Percentiles rank a stretch among this genome's conserved stretches.
phyloP scores from a whole-genome alignment of 2,113 vertebrate genomes.

The Cavia porcellus region DNA sequence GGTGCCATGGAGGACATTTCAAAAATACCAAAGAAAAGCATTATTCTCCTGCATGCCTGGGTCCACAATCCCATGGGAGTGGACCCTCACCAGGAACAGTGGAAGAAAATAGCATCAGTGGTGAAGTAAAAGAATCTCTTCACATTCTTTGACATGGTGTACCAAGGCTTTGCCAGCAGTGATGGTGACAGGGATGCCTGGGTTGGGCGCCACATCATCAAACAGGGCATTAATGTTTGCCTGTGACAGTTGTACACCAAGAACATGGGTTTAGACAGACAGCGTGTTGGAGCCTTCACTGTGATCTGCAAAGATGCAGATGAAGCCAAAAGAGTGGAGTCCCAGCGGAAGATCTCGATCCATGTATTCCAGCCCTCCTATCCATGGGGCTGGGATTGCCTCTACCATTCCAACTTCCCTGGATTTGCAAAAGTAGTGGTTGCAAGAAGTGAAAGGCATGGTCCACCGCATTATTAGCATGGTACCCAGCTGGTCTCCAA shows the following conservation, averaged over 20 bases:
- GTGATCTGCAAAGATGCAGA: slow-evolving; percentile 94
- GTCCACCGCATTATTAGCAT: slow-evolving; percentile 97
- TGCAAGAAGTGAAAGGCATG: slow-evolving; percentile 96
- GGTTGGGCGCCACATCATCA: slow-evolving; percentile 97
- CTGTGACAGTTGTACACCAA: slow-evolving; percentile 98
- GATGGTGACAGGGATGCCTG: slow-evolving; percentile 96
- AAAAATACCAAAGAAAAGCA: slow-evolving; percentile 97
- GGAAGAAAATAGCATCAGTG: slow-evolving; percentile 93
- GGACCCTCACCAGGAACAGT: slow-evolving; percentile 96
- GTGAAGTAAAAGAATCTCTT: slow-evolving; percentile 98
- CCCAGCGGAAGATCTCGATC: slow-evolving; percentile 98
- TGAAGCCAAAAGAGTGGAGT: slow-evolving; percentile 97
- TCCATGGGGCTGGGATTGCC: slow-evolving; percentile 97
- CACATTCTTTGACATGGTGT: slow-evolving; percentile 98
- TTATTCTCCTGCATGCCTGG: slow-evolving; percentile 96
- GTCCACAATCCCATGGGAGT: slow-evolving; percentile 99
- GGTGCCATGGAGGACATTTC: slow-evolving; percentile 97
- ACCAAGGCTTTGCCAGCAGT: slow-evolving; percentile 98
- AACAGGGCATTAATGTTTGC: slow-evolving; percentile 95
- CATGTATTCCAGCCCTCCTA: slow-evolving; percentile 98
- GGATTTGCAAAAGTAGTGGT: slow-evolving; percentile 95
- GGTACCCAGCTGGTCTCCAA: slow-evolving; percentile 95
- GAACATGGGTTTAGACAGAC: slow-evolving; percentile 99
- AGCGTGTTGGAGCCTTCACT: slow-evolving; percentile 97
- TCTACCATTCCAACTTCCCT: slow-evolving; percentile 94